phyloP scores from a whole-genome alignment of 2,797 vertebrate genomes.

The Lutjanus argentimaculatus region DNA sequence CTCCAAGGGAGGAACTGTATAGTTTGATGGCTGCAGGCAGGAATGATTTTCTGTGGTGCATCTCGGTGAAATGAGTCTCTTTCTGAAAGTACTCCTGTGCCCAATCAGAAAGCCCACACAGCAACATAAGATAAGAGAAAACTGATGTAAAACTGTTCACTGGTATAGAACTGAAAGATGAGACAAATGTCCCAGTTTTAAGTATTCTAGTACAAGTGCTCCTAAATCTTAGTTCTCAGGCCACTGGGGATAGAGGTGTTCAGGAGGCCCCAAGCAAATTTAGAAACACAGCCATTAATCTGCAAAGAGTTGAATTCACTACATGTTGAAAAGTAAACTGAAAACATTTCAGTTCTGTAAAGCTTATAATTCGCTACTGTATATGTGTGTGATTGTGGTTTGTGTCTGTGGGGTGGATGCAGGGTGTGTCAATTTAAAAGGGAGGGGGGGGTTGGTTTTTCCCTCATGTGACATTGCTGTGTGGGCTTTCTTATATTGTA shows the following conservation, averaged over 20 bases:
- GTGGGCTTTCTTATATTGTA: neutral
- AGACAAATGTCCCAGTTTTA: neutral
- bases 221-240: neutral
- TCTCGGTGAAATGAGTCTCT: too few relatives aligned
- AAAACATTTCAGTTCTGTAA: neutral
- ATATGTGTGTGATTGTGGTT: slow-evolving; percentile 6
- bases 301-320: neutral
- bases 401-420: neutral
- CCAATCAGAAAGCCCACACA: too few relatives aligned
- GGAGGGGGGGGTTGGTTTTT: neutral
- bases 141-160: neutral
- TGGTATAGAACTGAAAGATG: neutral
- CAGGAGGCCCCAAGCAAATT: neutral
- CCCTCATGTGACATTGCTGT: neutral
- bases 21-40: too few relatives aligned
- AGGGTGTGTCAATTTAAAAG: slow-evolving; percentile 24
- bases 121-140: too few relatives aligned
- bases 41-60: too few relatives aligned
- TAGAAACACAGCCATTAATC: neutral
- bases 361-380: neutral
- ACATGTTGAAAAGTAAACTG: neutral
- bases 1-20: too few relatives aligned
- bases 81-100: too few relatives aligned
- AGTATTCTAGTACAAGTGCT: neutral
- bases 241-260: neutral